Evolutionary conservation across 2,888 invertebrate species (phyloP).

Genomic region (Meteorus colon): DNA sequence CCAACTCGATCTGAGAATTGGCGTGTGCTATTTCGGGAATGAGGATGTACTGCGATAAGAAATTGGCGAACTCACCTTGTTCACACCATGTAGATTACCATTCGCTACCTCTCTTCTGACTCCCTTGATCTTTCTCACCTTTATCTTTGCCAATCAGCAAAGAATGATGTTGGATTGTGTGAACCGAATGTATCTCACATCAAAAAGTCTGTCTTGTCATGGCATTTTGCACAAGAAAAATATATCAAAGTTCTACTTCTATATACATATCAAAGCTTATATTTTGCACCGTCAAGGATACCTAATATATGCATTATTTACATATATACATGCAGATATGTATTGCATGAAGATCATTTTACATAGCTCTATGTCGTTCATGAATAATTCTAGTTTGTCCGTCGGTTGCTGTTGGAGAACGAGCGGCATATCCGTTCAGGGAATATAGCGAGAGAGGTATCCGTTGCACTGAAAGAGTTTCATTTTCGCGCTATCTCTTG

Average conservation of each 20-base stretch:
- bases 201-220: slow-evolving; percentile 21
- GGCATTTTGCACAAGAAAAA: background rate
- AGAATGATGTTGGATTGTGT: slow-evolving; percentile 21
- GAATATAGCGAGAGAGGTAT: slow-evolving; percentile 47
- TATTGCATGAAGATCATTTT: background rate
- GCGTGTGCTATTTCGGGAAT: slow-evolving; percentile 27
- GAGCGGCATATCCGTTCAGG: slow-evolving; percentile 48
- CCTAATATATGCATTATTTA: background rate
- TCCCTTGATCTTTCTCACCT: slow-evolving; percentile 16
- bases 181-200: slow-evolving; percentile 34
- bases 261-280: slow-evolving; percentile 2
- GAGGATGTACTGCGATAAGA: slow-evolving; percentile 28
- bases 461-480: background rate
- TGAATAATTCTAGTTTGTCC: slow-evolving; percentile 52
- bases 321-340: background rate
- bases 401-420: slow-evolving; percentile 42
- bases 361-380: slow-evolving; percentile 49
- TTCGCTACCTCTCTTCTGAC: background rate
- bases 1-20: slow-evolving; percentile 41
- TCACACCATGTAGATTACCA: background rate
- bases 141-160: slow-evolving; percentile 31
- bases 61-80: slow-evolving; percentile 26
- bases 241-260: background rate
- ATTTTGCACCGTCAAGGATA: background rate
- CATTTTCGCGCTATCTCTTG: slow-evolving; percentile 11